Base-by-base conservation (phyloP, 2,113 vertebrate genomes). In the Ailurus styani region DNA sequence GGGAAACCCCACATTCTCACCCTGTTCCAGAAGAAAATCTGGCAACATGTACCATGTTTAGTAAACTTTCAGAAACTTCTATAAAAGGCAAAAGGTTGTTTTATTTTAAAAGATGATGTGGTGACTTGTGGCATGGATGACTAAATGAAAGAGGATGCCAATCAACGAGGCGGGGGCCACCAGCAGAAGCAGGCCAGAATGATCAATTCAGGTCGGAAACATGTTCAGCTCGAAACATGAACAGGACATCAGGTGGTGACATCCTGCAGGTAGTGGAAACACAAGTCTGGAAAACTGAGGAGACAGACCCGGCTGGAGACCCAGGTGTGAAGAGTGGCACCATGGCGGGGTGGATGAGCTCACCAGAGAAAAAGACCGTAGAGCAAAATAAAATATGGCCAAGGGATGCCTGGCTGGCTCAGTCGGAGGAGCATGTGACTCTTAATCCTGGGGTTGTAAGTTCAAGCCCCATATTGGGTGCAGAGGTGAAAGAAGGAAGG, bases 21-120 rank as follows among this genome's bases (percentile, higher is more conserved):
- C 72, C 25, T n/a, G 50, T 14, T 95, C 40, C 57, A 45, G 62
- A 73, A 89, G 60, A 84, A 88, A 87, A 62, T 27, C 70, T 95
- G 70, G 60, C 62, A 70, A 29, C 15, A 27, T 12, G 40, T 23
- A 42, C 60, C 91, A 62, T 79, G 90, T 9, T 64, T 3, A 93
- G 93, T 29, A 92, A 97, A 72, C 75, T 73, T 90, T 82, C 37
- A 90, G 81, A 97, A 84, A 95, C 70, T 90, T 96, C 96, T 57
- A 72, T 95, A 97, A 85, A 97, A 97, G 84, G 84, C 90, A 97
- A 82, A 89, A 60, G 7, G 29, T 11, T 45, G 60, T 68, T 82
- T 96, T 96, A 73, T 93, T 97, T 96, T 95, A 91, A 96, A 85
- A 79, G 66, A 78, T 75, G 90, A 96, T 70, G 93, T 92, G 87